Evolutionary conservation across 2,888 invertebrate species (phyloP).

Genomic region (Temnothorax unifasciatus): DNA sequence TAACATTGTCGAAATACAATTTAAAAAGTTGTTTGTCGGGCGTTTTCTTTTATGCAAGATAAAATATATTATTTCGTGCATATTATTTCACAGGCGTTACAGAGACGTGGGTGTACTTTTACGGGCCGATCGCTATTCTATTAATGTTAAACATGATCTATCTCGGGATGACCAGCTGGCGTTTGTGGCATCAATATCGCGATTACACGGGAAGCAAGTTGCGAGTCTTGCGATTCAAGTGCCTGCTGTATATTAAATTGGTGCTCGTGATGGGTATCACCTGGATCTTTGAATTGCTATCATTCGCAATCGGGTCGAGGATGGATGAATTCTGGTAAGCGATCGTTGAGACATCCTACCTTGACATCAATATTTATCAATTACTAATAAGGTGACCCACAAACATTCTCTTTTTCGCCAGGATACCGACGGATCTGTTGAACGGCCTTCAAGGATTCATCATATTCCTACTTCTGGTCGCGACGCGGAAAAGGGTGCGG

Average conservation of each 20-base stretch:
- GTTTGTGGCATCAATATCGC: conserved; percentile 88
- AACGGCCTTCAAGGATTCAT: conserved; percentile 86
- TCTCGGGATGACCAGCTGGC: conserved; percentile 88
- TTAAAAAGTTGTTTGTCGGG: not conserved
- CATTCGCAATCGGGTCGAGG: conserved; percentile 77
- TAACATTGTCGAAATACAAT: not conserved
- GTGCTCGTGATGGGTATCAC: conserved; percentile 91
- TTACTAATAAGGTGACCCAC: not conserved
- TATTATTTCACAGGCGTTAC: conserved; percentile 86
- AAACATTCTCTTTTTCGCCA: conserved; percentile 67
- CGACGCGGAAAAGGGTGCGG: conserved; percentile 87
- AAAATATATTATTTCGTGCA: not conserved
- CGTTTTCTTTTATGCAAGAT: not conserved
- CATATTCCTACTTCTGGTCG: conserved; percentile 85
- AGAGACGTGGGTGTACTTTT: conserved; percentile 90
- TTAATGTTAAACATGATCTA: conserved; percentile 88
- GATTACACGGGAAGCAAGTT: conserved; percentile 87
- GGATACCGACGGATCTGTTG: conserved; percentile 85
- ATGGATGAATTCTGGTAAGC: conserved; percentile 81
- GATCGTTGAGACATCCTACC: not conserved
- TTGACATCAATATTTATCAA: not conserved
- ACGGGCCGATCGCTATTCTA: conserved; percentile 89
- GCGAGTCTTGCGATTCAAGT: conserved; percentile 87
- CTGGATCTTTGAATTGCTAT: conserved; percentile 91
- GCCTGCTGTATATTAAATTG: conserved; percentile 89